Conservation (phyloP, 1,140 invertebrate species). For the Sycophaga agraensis region DNA sequence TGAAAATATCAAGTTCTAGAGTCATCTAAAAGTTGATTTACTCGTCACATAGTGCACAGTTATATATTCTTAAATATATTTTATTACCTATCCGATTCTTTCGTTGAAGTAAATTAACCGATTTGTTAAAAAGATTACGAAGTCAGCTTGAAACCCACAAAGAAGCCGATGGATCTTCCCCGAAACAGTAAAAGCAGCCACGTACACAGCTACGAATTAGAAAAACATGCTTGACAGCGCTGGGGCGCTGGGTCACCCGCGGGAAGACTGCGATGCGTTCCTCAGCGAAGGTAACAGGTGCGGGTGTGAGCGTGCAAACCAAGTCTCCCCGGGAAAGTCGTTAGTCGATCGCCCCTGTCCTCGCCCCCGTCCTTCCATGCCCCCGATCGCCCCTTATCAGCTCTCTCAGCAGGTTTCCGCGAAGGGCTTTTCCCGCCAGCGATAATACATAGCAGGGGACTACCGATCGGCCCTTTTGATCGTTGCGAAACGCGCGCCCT, state of each 20-base stretch:
- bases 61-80: no score
- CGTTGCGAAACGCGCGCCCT: constrained; percentile 25
- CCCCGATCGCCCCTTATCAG: constrained; percentile 6
- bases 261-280: background rate
- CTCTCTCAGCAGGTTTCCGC: background rate
- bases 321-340: no score
- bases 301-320: background rate
- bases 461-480: constrained; percentile 39
- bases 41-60: no score
- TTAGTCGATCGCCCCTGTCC: background rate
- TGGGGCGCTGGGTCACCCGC: background rate
- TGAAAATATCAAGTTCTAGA: no score
- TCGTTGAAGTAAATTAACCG: no score
- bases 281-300: constrained; percentile 1
- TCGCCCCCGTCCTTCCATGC: background rate
- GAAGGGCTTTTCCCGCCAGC: background rate
- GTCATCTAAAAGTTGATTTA: no score
- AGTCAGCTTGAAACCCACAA: no score
- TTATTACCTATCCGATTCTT: no score
- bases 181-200: no score
- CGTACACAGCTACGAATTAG: no score
- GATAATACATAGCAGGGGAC: constrained; percentile 18
- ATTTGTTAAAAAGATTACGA: no score
- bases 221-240: no score
- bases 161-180: background rate